Evolutionary conservation across 2,113 vertebrate species (phyloP), one percentile per base, ranked within the genome.

Genomic region (Trochalopteron elliotii): DNA sequence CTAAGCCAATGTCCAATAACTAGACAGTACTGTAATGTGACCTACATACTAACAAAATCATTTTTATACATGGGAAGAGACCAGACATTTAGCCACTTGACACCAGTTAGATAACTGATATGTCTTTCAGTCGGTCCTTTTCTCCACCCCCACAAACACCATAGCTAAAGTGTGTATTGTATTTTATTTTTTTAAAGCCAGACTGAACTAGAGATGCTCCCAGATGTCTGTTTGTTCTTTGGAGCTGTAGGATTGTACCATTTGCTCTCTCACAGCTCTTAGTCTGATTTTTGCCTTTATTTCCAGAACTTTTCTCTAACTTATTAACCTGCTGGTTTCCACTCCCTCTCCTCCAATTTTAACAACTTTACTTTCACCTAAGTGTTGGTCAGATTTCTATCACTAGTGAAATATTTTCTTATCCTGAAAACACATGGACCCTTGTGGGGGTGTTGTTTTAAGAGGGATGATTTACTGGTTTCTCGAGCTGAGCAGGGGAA

Each of bases 31-130:
- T 98, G 98, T 98, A 98, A 98, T 98, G 99, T 99, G 99, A 99
- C 99, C 99, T 99, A 99, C 99, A 99, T 99, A 99, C 98, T 98
- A 99, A 99, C 98, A 98, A 98, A 98, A 98, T 98, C 98, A 97
- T 97, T 98, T 97, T 98, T 97, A 97, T 98, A 95, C 97, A 95
- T 96, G 94, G 97, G 97, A 97, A 97, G 97, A 91, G 79, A 95
- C 96, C 95, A 97, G 96, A 96, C 97, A 96, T 97, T 98, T 97
- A 96, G 98, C 98, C 98, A 98, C 97, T 98, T 96, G 97, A 98
- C 97, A 97, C 96, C 97, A 97, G 98, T 97, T 98, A 98, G 98
- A 98, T 98, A 98, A 97, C 97, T 93, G 95, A 97, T 97, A 97
- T 52, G 94, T 93, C 97, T 96, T 97, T 97, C 92, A 15, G 64